phyloP scores from a whole-genome alignment of 2,113 vertebrate genomes.

The Xenus cinereus region DNA sequence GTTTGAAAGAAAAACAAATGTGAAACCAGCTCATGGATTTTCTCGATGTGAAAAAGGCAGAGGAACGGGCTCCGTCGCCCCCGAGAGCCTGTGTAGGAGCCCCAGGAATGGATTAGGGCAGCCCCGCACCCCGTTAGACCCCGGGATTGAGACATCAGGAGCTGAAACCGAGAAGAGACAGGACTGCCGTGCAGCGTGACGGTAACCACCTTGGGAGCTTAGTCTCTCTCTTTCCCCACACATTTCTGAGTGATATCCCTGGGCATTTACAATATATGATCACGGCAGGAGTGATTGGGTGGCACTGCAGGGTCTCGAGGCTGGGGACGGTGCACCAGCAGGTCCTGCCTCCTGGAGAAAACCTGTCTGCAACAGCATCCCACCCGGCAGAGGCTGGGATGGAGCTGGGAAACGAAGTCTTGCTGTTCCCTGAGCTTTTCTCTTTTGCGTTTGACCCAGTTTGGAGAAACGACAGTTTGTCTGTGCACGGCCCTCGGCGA shows the following conservation, averaged over 20 bases:
- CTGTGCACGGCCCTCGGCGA: fast-evolving
- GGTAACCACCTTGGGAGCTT: neutral
- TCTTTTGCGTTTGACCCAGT: conserved; percentile 28
- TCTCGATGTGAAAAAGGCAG: conserved; percentile 27
- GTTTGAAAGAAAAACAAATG: conserved; percentile 59
- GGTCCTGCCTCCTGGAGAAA: neutral
- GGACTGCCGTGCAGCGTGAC: fast-evolving
- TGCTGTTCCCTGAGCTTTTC: neutral
- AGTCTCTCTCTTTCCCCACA: neutral
- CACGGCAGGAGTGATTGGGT: neutral
- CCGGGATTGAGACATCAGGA: neutral
- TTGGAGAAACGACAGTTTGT: neutral
- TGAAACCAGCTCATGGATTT: conserved; percentile 3
- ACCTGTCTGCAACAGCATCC: neutral
- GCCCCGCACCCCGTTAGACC: neutral
- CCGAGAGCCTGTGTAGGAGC: neutral
- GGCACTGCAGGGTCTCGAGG: neutral
- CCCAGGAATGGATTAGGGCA: neutral
- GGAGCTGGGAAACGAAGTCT: neutral
- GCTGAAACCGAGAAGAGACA: neutral
- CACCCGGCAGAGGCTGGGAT: neutral
- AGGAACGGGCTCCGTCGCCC: neutral
- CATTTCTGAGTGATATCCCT: neutral
- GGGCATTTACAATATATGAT: fast-evolving
- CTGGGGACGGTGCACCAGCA: neutral